phyloP scores from a whole-genome alignment of 92 coral and sea anemone species.

The Epizoanthus fatuus region DNA sequence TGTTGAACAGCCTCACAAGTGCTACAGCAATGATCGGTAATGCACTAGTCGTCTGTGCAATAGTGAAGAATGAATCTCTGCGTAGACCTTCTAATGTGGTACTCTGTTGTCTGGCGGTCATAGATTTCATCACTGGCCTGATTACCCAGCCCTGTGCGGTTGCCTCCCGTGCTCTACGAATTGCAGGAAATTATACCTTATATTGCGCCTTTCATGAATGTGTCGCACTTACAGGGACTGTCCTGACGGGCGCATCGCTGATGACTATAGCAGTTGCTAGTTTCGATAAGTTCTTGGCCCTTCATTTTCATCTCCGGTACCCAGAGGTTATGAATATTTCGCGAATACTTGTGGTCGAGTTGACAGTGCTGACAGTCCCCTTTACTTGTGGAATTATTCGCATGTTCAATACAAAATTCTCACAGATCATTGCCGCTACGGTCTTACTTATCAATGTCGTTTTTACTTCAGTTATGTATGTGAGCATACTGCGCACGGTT shows the following conservation, averaged over 20 bases:
- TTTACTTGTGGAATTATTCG: neutral
- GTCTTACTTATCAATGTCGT: neutral
- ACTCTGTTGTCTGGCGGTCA: too few relatives aligned
- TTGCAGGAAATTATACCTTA: neutral
- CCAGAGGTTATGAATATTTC: neutral
- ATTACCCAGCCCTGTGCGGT: neutral
- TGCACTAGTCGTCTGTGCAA: neutral
- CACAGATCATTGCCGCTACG: neutral
- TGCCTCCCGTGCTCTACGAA: neutral
- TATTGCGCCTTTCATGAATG: too few relatives aligned
- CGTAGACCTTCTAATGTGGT: neutral
- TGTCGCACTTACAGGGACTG: too few relatives aligned
- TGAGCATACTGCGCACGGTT: neutral
- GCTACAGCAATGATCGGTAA: too few relatives aligned
- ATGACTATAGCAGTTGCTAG: too few relatives aligned
- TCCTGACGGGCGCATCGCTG: too few relatives aligned
- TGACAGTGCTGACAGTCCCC: neutral
- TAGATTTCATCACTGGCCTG: too few relatives aligned
- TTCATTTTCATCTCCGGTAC: constrained; percentile 10
- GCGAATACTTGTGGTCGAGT: constrained; percentile 2
- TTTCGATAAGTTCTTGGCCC: neutral
- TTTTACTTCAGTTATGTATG: neutral
- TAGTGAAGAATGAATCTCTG: neutral
- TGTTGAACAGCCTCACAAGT: neutral
- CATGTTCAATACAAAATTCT: neutral